phyloP scores from a whole-genome alignment of 2,797 vertebrate genomes.

The Australoheros facetus region DNA sequence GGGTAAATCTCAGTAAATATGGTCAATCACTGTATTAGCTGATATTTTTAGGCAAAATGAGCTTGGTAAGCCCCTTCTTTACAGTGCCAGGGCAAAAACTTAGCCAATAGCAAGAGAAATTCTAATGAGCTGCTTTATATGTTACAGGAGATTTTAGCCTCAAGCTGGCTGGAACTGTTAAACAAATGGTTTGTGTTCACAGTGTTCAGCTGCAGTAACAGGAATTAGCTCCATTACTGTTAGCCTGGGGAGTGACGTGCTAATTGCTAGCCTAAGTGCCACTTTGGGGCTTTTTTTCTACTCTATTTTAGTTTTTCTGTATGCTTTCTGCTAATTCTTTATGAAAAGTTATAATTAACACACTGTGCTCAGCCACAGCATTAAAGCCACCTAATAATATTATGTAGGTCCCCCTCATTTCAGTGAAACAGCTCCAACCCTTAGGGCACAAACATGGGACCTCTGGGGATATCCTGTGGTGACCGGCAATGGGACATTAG shows the following conservation, averaged over 20 bases:
- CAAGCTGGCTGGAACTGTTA: constrained; percentile 54
- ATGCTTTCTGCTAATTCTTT: constrained; percentile 33
- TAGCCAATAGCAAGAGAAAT: constrained; percentile 49
- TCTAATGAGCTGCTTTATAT: constrained; percentile 59
- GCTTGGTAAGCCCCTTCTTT: constrained; percentile 34
- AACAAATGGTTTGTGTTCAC: constrained; percentile 62
- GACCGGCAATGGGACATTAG: too few species aligned
- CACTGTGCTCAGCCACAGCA: not conserved
- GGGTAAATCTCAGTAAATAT: constrained; percentile 40
- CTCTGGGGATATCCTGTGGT: not conserved
- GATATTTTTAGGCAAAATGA: constrained; percentile 38
- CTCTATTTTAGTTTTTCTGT: constrained; percentile 32
- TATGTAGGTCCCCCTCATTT: not conserved
- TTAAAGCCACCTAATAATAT: not conserved
- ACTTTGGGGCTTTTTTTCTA: constrained; percentile 47
- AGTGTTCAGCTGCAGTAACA: constrained; percentile 48
- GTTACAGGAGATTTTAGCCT: constrained; percentile 54
- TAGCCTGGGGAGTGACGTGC: constrained; percentile 50
- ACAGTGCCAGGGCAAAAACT: constrained; percentile 36
- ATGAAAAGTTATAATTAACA: constrained; percentile 25
- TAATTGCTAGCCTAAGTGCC: constrained; percentile 57
- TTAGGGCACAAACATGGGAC: not conserved
- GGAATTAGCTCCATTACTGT: constrained; percentile 47
- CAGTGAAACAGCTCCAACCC: not conserved
- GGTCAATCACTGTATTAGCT: constrained; percentile 46